Base-by-base conservation (phyloP, 2,888 invertebrate species). In the Oligia strigilis region DNA sequence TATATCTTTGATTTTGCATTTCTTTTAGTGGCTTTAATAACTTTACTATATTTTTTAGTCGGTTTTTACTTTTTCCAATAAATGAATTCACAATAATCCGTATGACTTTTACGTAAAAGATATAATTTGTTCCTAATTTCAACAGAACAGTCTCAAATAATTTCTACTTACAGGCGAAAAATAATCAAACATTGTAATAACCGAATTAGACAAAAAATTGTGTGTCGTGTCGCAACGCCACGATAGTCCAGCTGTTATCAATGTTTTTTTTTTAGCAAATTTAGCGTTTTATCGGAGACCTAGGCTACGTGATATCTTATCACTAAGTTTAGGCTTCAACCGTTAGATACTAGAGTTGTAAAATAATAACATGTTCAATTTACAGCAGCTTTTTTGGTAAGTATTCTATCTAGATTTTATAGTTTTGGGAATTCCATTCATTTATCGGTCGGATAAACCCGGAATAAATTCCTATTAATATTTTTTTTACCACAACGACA, bases 201-300 rank as follows among this genome's bases (percentile, higher is more conserved):
- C 40, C 46, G 66, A 86, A 88, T 91, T 90, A 88, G 88, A 87
- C 77, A 71, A 79, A 76, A 69, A 81, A 77, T 14, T 69, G 77
- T 75, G 29, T 52, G 60, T 71, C 73, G 14, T 77, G 77, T 90
- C 91, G 81, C 92, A 90, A 85, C 81, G 87, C 77, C 71, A 78
- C 90, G 94, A 95, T 94, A 94, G 94, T 90, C 92, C 76, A 83
- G 29, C 71, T 91, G 78, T 96, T 96, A 96, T 96, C 96, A 87
- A 85, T 77, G 82, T 85, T 77, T 90, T 93, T 94, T 71, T 93
- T 96, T 96, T 94, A 92, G 93, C 93, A 93, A 95, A 94, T 95
- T 96, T 95, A 95, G 95, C 94, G 91, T 93, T 95, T 96, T 96
- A 97, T 97, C 96, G 90, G 92, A 93, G 91, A 94, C 96, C 96